These are phyloP conservation scores for Aleiodes sp. DNA, from an alignment of 1,140 invertebrate genomes.

Conservation along the genomic window DNA sequence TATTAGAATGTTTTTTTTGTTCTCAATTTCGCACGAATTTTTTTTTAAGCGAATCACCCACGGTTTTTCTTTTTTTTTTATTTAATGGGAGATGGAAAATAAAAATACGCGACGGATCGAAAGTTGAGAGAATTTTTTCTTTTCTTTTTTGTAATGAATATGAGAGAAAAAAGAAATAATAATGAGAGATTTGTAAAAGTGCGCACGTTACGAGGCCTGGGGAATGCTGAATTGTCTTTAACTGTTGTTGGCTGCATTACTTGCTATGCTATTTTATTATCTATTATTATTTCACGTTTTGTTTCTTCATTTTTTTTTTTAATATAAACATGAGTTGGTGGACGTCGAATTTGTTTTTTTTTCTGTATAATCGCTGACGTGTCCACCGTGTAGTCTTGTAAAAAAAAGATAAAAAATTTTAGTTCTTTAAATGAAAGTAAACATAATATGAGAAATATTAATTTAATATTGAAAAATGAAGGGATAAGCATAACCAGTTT, in stretches of 20 bases:
- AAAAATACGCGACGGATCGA: not conserved
- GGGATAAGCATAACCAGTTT: not conserved
- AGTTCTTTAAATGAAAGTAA: too few relatives aligned
- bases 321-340: not conserved
- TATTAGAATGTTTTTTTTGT: not conserved
- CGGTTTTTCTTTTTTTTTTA: not conserved
- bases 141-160: not conserved
- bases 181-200: constrained; percentile 32
- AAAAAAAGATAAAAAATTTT: not conserved
- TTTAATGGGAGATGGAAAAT: not conserved
- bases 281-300: not conserved
- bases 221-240: constrained; percentile 47
- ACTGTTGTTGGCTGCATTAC: constrained; percentile 49
- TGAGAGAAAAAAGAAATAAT: constrained; percentile 2
- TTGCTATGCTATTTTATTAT: constrained; percentile 36
- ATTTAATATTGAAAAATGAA: too few relatives aligned
- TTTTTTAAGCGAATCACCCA: not conserved
- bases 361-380: not conserved
- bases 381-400: not conserved
- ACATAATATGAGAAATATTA: too few relatives aligned
- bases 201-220: constrained; percentile 37
- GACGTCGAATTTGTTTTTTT: constrained; percentile 6
- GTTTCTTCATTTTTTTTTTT: constrained; percentile 7
- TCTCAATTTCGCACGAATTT: not conserved
- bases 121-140: not conserved